phyloP scores from a whole-genome alignment of 2,113 vertebrate species.

The Cyanoderma ruficeps region DNA sequence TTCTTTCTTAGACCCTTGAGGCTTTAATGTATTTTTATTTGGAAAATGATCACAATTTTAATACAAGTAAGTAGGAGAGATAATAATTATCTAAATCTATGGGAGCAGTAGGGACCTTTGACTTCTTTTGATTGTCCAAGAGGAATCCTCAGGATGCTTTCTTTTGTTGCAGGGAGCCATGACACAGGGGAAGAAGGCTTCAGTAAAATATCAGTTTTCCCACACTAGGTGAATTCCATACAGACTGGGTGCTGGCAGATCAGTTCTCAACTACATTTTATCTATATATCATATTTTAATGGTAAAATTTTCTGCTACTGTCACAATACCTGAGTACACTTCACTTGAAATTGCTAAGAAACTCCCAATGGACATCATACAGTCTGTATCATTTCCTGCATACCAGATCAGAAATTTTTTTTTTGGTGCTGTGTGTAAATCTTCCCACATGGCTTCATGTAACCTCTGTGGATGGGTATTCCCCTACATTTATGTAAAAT shows the following conservation, averaged over 20 bases:
- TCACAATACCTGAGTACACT: not conserved
- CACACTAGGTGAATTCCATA: not conserved
- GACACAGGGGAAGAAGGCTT: rapidly evolving
- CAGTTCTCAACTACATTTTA: not conserved
- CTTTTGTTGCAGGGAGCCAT: rapidly evolving
- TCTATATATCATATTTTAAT: not conserved
- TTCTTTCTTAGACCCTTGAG: not conserved
- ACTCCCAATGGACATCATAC: not conserved
- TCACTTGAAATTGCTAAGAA: not conserved
- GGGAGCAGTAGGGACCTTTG: not conserved
- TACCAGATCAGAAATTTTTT: not conserved
- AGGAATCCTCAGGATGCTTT: not conserved
- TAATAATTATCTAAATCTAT: not conserved
- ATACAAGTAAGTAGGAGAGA: not conserved
- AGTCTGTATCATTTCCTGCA: not conserved
- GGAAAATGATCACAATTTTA: not conserved
- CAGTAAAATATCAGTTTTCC: not conserved
- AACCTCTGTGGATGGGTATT: not conserved
- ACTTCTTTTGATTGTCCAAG: not conserved
- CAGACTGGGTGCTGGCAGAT: not conserved
- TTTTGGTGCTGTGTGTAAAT: not conserved
- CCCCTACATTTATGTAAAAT: not conserved
- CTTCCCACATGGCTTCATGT: not conserved
- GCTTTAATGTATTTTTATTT: not conserved
- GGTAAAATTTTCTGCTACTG: not conserved